Percentiles rank a stretch among this genome's conserved stretches.
These are phyloP conservation scores for Trachelipus rathkii DNA, from an alignment of 1,140 invertebrate species.

Conservation along the genomic window DNA sequence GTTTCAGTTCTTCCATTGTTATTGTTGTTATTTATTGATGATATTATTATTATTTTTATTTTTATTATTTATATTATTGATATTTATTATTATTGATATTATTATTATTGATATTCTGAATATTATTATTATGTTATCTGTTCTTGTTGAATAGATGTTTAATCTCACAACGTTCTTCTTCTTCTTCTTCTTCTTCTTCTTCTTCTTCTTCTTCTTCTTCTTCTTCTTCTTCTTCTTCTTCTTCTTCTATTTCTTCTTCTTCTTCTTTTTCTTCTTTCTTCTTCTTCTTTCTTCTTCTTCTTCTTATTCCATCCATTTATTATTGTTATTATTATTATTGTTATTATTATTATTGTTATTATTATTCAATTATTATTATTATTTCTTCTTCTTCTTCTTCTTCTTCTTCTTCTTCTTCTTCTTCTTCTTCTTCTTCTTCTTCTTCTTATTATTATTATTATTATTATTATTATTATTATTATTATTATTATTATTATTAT, in stretches of 20 bases:
- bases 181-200: not conserved
- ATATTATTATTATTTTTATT: no score
- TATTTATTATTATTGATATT: no score
- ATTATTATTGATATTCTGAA: not conserved
- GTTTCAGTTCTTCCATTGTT: no score
- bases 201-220: not conserved
- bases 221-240: not conserved
- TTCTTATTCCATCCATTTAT: no score
- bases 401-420: no score
- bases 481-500: constrained; percentile 15
- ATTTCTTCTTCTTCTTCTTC: no score
- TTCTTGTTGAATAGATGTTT: not conserved
- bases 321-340: no score
- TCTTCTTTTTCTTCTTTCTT: not conserved
- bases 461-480: constrained; percentile 13
- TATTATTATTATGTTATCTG: not conserved
- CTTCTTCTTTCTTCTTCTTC: no score
- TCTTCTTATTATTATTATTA: not conserved
- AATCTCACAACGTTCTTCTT: not conserved
- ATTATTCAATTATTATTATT: no score
- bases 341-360: no score
- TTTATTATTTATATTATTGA: no score
- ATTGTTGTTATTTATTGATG: no score
- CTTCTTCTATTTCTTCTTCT: not conserved
- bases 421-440: not conserved